Evolutionary conservation across 2,888 invertebrate genomes (phyloP).

Genomic region (Nasonia oneida): DNA sequence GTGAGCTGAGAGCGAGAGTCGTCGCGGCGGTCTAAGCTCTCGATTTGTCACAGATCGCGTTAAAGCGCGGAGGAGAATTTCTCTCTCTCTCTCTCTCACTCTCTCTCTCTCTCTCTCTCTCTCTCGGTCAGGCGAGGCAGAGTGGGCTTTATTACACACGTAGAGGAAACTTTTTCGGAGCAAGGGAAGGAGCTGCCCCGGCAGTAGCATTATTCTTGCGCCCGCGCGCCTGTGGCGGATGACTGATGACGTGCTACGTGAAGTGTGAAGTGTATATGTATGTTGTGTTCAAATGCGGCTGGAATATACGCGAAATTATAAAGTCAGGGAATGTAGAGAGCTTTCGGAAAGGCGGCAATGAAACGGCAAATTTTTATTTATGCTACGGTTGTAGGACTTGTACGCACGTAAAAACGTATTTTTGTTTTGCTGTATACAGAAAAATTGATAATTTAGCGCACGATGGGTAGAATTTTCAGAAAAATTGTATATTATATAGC

Average conservation of each 20-base stretch:
- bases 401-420: not conserved
- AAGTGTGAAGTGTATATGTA: not conserved
- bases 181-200: not conserved
- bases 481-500: too few relatives aligned
- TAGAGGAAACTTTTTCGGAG: conserved; percentile 53
- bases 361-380: conserved; percentile 31
- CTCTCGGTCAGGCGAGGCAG: too few relatives aligned
- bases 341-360: conserved; percentile 11
- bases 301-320: conserved; percentile 35
- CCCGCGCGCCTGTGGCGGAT: not conserved
- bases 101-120: too few relatives aligned
- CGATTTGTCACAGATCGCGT: conserved; percentile 59
- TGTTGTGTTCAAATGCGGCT: conserved; percentile 22
- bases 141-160: conserved; percentile 42
- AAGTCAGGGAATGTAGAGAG: not conserved
- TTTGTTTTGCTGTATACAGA: not conserved
- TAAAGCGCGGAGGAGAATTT: conserved; percentile 39
- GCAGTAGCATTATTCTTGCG: conserved; percentile 39
- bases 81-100: not conserved
- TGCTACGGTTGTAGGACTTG: not conserved
- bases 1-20: conserved; percentile 53
- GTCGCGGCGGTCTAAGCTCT: conserved; percentile 52
- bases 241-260: conserved; percentile 48
- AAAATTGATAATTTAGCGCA: not conserved
- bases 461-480: too few relatives aligned